A percentile compares a stretch with the other conserved stretches of the same genome.
phyloP scores from a whole-genome alignment of 2,797 vertebrate species.

The Picus viridis region DNA sequence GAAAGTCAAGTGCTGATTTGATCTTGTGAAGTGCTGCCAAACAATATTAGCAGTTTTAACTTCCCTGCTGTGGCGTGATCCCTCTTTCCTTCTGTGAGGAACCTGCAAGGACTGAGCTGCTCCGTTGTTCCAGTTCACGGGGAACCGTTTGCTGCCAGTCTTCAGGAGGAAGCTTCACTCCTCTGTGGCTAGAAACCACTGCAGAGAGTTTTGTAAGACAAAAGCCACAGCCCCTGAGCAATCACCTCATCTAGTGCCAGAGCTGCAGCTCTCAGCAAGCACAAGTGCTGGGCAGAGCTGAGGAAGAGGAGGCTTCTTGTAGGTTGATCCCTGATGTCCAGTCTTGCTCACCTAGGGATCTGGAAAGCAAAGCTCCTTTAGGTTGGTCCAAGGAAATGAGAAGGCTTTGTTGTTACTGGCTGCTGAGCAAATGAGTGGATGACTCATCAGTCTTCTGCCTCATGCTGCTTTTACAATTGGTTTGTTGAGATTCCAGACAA shows the following conservation, averaged over 20 bases:
- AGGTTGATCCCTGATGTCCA: fast-evolving
- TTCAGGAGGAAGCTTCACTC: background rate
- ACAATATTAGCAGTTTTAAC: slow-evolving; percentile 35
- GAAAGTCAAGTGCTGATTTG: slow-evolving; percentile 54
- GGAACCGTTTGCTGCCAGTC: background rate
- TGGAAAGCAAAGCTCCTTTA: background rate
- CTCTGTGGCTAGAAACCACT: background rate
- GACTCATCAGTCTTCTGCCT: slow-evolving; percentile 36
- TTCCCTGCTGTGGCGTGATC: slow-evolving; percentile 29
- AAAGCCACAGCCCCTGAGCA: background rate
- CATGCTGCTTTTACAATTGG: slow-evolving; percentile 39
- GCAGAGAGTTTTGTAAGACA: background rate
- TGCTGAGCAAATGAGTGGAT: background rate
- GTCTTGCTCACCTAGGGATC: background rate
- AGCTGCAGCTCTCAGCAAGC: background rate
- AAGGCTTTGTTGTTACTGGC: background rate
- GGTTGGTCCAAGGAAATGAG: background rate
- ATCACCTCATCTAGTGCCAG: background rate
- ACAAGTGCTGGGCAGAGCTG: background rate
- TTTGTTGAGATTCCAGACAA: slow-evolving; percentile 31
- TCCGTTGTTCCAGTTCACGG: background rate
- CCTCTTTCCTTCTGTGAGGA: background rate
- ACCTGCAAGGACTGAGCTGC: background rate
- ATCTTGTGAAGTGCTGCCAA: slow-evolving; percentile 55
- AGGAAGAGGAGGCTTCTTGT: background rate